A percentile compares a stretch with the other conserved stretches of the same genome.
Conservation (phyloP, 2,113 vertebrate genomes). For the Gasterosteus aculeatus region DNA sequence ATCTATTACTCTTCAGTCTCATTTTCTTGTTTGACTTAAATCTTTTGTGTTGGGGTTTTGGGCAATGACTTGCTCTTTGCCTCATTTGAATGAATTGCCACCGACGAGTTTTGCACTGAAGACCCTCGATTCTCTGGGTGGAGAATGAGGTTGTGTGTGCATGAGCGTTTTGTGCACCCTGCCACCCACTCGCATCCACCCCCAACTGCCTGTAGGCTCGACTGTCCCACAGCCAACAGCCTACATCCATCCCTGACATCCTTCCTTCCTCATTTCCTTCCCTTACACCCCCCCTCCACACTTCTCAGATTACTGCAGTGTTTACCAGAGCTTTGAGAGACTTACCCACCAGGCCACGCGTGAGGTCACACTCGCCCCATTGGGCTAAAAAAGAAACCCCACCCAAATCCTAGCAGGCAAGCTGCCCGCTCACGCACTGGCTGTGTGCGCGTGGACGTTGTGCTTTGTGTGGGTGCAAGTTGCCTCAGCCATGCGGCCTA, state of each 20-base stretch:
- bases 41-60: background rate
- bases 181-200: slow-evolving; percentile 36
- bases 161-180: background rate
- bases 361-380: slow-evolving; percentile 69
- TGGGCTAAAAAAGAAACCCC: slow-evolving; percentile 55
- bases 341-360: slow-evolving; percentile 72
- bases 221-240: slow-evolving; percentile 29
- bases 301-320: slow-evolving; percentile 75
- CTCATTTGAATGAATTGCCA: background rate
- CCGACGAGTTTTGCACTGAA: background rate
- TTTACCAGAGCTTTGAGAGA: slow-evolving; percentile 77
- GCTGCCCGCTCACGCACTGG: slow-evolving; percentile 60
- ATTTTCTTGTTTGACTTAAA: background rate
- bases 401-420: slow-evolving; percentile 70
- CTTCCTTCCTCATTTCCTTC: slow-evolving; percentile 10
- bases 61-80: background rate
- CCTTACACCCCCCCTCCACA: background rate
- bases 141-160: slow-evolving; percentile 21
- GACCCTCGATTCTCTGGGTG: background rate
- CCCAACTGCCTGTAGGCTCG: slow-evolving; percentile 39
- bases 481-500: slow-evolving; percentile 14
- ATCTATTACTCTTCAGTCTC: background rate
- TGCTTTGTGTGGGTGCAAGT: slow-evolving; percentile 40
- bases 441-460: slow-evolving; percentile 25
- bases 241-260: slow-evolving; percentile 29